phyloP scores from a whole-genome alignment of 2,797 vertebrate genomes.

The Falco biarmicus region DNA sequence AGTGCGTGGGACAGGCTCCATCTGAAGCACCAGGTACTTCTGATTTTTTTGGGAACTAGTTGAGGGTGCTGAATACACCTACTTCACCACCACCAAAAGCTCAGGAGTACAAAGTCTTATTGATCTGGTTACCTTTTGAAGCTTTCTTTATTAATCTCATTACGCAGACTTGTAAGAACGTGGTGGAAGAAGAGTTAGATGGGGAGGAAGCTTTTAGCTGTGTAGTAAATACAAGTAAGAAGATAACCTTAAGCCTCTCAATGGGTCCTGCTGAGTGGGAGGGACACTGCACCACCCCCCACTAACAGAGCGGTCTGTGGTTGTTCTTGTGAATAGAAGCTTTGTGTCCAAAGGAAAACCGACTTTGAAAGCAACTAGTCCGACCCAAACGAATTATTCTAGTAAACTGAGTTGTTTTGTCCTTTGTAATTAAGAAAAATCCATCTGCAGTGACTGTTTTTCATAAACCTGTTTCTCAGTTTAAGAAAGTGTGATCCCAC shows the following conservation, averaged over 20 bases:
- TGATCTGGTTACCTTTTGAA: conserved; percentile 35
- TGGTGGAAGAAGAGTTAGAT: conserved; percentile 25
- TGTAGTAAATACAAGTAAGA: conserved; percentile 32
- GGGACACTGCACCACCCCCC: neutral
- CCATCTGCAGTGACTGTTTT: neutral
- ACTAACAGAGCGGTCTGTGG: neutral
- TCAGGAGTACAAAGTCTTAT: neutral
- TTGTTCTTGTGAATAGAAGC: neutral
- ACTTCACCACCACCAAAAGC: neutral
- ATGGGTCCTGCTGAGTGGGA: neutral
- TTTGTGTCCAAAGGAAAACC: conserved; percentile 4
- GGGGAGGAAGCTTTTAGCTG: conserved; percentile 8
- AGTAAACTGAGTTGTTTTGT: conserved; percentile 11
- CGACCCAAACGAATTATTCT: conserved; percentile 31
- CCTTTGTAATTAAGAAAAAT: neutral
- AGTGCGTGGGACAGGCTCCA: neutral
- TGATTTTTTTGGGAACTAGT: neutral
- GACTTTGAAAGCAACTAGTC: neutral
- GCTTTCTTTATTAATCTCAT: conserved; percentile 39
- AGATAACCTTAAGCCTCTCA: conserved; percentile 42
- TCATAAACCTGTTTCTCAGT: conserved; percentile 15
- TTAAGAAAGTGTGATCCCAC: neutral
- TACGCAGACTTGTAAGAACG: conserved; percentile 39
- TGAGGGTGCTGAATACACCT: neutral
- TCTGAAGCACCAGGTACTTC: neutral